These are phyloP conservation scores for Poeciliopsis infans DNA, from an alignment of 2,797 vertebrate genomes.

Conservation along the genomic window DNA sequence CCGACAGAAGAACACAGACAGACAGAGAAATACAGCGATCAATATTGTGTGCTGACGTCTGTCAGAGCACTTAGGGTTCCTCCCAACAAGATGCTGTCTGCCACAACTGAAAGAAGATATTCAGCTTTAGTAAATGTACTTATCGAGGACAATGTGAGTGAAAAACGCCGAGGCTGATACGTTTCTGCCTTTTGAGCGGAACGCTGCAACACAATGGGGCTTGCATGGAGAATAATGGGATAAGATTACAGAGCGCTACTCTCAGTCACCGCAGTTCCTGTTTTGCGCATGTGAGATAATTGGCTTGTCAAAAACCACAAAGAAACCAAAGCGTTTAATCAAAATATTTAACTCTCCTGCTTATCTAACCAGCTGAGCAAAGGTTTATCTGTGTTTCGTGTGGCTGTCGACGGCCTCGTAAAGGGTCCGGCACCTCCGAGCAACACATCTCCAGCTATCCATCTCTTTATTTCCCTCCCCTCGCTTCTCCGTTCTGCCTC, in stretches of 20 bases:
- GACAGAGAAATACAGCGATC: slow-evolving; percentile 72
- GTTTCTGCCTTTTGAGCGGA: slow-evolving; percentile 25
- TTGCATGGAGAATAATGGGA: slow-evolving; percentile 32
- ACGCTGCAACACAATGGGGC: slow-evolving; percentile 21
- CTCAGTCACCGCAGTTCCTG: slow-evolving; percentile 33
- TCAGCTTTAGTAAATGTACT: slow-evolving; percentile 48
- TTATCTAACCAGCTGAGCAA: slow-evolving; percentile 45
- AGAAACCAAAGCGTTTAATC: slow-evolving; percentile 49
- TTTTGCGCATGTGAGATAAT: slow-evolving; percentile 39
- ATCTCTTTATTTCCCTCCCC: slow-evolving; percentile 48
- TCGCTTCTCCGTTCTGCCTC: slow-evolving; percentile 50
- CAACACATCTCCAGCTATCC: slow-evolving; percentile 65
- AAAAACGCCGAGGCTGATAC: slow-evolving; percentile 20
- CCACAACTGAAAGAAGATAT: slow-evolving; percentile 68
- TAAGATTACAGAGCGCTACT: slow-evolving; percentile 32
- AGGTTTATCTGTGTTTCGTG: slow-evolving; percentile 52
- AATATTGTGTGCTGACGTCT: slow-evolving; percentile 72
- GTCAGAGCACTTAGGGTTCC: slow-evolving; percentile 72
- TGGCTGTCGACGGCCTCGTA: slow-evolving; percentile 48
- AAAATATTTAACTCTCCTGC: slow-evolving; percentile 48
- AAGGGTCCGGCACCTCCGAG: slow-evolving; percentile 63
- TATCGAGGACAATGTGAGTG: slow-evolving; percentile 22
- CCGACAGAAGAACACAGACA: slow-evolving; percentile 70
- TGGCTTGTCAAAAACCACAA: slow-evolving; percentile 38
- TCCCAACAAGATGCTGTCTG: slow-evolving; percentile 69